Evolutionary conservation across 2,888 invertebrate species (phyloP).

Genomic region (Lingula anatina): DNA sequence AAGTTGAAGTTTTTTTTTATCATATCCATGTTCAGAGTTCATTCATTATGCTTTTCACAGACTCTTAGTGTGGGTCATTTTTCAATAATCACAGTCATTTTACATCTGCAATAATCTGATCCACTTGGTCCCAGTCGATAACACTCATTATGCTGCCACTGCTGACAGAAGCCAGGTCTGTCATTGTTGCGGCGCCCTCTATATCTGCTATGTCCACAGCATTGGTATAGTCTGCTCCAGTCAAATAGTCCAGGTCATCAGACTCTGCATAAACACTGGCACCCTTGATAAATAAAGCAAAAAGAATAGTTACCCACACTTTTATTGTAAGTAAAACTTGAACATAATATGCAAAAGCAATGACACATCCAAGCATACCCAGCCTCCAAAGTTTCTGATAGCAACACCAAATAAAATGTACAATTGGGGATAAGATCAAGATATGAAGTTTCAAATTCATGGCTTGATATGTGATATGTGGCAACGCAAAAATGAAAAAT

Average conservation of each 20-base stretch:
- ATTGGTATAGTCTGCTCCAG: conserved; percentile 5
- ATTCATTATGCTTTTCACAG: too few relatives aligned
- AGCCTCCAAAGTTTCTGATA: too few relatives aligned
- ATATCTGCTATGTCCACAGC: conserved; percentile 36
- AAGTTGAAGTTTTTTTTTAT: too few relatives aligned
- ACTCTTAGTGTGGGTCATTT: too few relatives aligned
- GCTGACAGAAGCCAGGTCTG: conserved; percentile 29
- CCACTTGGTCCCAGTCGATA: conserved; percentile 48
- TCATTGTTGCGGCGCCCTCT: conserved; percentile 20
- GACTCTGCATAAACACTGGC: conserved; percentile 27
- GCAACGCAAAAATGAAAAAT: background rate
- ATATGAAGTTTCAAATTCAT: background rate
- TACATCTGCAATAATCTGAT: conserved; percentile 37
- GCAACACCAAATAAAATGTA: too few relatives aligned
- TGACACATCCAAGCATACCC: too few relatives aligned
- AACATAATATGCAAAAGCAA: conserved; percentile 34
- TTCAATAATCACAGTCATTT: too few relatives aligned
- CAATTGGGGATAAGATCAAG: too few relatives aligned
- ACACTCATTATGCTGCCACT: conserved; percentile 40
- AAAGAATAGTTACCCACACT: too few relatives aligned
- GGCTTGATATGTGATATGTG: background rate
- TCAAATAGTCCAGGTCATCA: background rate
- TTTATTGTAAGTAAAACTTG: too few relatives aligned
- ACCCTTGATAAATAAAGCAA: too few relatives aligned
- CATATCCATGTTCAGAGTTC: too few relatives aligned